phyloP scores from a whole-genome alignment of 1,140 invertebrate species.

The Xylocopa sonorina region DNA sequence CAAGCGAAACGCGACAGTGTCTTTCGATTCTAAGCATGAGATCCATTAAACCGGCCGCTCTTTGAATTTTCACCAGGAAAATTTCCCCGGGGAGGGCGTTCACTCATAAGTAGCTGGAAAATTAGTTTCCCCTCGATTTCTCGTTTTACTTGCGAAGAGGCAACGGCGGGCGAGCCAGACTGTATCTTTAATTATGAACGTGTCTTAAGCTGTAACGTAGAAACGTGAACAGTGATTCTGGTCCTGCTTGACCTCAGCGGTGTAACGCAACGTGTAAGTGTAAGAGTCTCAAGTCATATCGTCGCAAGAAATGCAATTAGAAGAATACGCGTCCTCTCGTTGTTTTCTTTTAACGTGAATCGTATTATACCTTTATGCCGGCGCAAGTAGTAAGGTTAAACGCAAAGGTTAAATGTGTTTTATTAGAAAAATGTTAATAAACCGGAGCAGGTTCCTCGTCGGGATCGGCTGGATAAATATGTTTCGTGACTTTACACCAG shows the following conservation, averaged over 20 bases:
- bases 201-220: too few species aligned
- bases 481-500: constrained; percentile 8
- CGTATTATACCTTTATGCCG: too few species aligned
- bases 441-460: constrained; percentile 5
- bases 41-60: constrained; percentile 6
- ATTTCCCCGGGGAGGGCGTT: not conserved
- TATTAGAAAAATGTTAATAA: constrained; percentile 23
- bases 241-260: too few species aligned
- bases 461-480: constrained; percentile 17
- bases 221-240: too few species aligned
- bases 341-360: too few species aligned
- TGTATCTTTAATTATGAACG: too few species aligned
- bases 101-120: not conserved
- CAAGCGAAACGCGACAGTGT: too few species aligned
- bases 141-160: not conserved
- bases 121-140: not conserved
- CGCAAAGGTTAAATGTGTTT: constrained; percentile 2
- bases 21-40: not conserved
- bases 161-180: not conserved
- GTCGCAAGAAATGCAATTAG: too few species aligned
- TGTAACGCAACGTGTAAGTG: too few species aligned
- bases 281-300: too few species aligned
- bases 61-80: not conserved
- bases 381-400: too few species aligned
- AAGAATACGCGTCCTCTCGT: too few species aligned